phyloP scores from a whole-genome alignment of 2,888 invertebrate genomes.

The Altica lythri region DNA sequence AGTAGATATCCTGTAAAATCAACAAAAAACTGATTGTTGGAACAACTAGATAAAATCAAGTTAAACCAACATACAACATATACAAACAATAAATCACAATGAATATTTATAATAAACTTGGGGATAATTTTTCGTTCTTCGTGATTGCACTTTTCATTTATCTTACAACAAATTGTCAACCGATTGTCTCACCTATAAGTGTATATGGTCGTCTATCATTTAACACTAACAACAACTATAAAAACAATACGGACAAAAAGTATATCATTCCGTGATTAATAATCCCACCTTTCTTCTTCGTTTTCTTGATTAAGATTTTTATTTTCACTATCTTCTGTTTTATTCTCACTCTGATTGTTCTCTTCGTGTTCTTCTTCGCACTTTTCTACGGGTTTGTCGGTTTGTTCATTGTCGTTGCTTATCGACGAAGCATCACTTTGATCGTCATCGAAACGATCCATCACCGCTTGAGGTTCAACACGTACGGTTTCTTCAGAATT shows the following conservation, averaged over 20 bases:
- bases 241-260: constrained; percentile 33
- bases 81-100: constrained; percentile 42
- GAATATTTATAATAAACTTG: constrained; percentile 54
- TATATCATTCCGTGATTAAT: constrained; percentile 48
- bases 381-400: constrained; percentile 39
- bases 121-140: constrained; percentile 48
- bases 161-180: constrained; percentile 44
- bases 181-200: constrained; percentile 34
- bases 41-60: constrained; percentile 26
- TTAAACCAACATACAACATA: no score
- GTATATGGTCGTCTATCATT: constrained; percentile 34
- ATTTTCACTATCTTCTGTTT: constrained; percentile 45
- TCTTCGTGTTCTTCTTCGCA: constrained; percentile 47
- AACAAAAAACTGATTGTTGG: constrained; percentile 17
- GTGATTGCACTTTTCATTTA: constrained; percentile 53
- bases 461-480: constrained; percentile 76
- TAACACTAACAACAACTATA: constrained; percentile 38
- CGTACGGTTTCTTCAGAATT: constrained; percentile 72
- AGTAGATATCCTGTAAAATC: no score
- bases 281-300: constrained; percentile 69
- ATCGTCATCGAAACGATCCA: constrained; percentile 65
- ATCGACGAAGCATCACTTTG: constrained; percentile 60
- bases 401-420: constrained; percentile 46
- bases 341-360: constrained; percentile 42
- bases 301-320: constrained; percentile 65